Evolutionary conservation across 2,888 invertebrate species (phyloP), one percentile per base, ranked within the genome.

Genomic region (Orchesellides sinensis): DNA sequence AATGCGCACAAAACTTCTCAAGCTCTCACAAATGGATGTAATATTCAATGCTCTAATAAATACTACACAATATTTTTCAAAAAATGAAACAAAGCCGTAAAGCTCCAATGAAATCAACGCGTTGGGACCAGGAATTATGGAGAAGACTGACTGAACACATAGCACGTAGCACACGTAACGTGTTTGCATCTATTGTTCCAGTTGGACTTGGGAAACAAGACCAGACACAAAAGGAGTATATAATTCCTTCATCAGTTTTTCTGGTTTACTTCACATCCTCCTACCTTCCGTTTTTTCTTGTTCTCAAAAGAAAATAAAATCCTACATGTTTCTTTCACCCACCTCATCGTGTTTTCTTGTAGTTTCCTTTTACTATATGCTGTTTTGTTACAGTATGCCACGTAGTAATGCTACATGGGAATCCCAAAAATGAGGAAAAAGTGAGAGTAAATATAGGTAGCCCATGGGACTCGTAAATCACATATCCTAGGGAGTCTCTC

Each of bases 381-480:
- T n/a, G n/a, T n/a, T n/a, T n/a, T n/a, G n/a, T n/a, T n/a, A n/a
- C n/a, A n/a, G n/a, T 49, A 32, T 66, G 23, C 4, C 49, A 1
- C 40, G 1, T n/a, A 10, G 40, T 45, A 56, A 54, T 56, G 66
- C 21, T 40, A 68, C 66, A 78, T 49, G 68, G 45, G 69, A 78
- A 78, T 78, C 68, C 68, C 47, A 68, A 78, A 69, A 78, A 78
- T 78, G 69, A 56, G 65, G 81, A 56, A 65, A 84, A 84, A 84
- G 82, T 79, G 79, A 74, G 84, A 84, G 84, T 84, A 84, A 84
- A 84, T 84, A 79, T 78, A 82, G 69, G 54, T 69, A 84, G 23
- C 84, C 84, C 82, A 14, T 40, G 84, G 84, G 84, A 78, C 63
- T 81, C 75, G 82, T 84, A 84, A 84, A 84, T 84, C 84, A 84